Evolutionary conservation across 2,888 invertebrate genomes (phyloP).

Genomic region (Himalopsyche anomala): DNA sequence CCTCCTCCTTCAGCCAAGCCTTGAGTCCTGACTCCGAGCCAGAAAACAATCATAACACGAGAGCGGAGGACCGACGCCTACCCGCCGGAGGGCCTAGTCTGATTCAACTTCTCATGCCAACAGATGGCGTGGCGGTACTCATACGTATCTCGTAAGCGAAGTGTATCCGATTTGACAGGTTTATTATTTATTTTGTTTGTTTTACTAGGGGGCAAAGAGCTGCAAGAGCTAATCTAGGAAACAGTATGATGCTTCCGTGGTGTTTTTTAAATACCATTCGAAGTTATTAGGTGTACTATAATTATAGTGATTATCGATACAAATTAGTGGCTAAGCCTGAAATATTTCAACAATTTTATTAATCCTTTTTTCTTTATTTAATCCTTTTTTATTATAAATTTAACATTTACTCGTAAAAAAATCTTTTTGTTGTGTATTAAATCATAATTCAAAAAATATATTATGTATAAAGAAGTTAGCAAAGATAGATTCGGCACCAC

Average conservation of each 20-base stretch:
- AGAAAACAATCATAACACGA: background rate
- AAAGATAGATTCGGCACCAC: too few species aligned
- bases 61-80: background rate
- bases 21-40: conserved; percentile 6
- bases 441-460: too few species aligned
- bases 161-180: conserved; percentile 21
- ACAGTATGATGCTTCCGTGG: background rate
- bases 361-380: too few species aligned
- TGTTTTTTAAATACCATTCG: background rate
- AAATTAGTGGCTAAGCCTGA: too few species aligned
- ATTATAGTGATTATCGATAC: too few species aligned
- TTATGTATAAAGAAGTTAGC: too few species aligned
- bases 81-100: conserved; percentile 4
- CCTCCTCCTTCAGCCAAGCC: background rate
- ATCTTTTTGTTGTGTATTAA: too few species aligned
- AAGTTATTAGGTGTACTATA: too few species aligned
- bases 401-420: too few species aligned
- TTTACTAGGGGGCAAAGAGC: conserved; percentile 2
- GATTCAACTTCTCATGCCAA: conserved; percentile 25
- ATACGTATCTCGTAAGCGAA: background rate
- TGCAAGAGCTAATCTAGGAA: background rate
- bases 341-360: too few species aligned
- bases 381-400: too few species aligned
- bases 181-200: conserved; percentile 14
- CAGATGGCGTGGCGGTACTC: background rate